Base-by-base conservation (phyloP, 2,888 invertebrate species). In the Oconnorella tubifera region DNA sequence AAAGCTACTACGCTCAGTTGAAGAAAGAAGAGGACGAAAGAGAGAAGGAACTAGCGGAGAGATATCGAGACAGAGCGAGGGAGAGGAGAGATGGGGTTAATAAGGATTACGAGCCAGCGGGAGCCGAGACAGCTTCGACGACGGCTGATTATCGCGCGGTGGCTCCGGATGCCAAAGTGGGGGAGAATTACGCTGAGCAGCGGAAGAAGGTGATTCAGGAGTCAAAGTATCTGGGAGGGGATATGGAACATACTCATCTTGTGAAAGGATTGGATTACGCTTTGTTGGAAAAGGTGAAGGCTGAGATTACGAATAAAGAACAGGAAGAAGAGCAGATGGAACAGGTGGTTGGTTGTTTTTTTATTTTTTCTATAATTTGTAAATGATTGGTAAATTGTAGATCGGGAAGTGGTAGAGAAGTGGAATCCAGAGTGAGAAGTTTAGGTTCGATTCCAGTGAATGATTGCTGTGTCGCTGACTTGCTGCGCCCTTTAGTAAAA, bases 241-340 rank as follows among this genome's bases (percentile, higher is more conserved):
- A 99, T 83, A 97, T 99, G 92, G 97, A 99, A 78, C 99, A 99
- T 77, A 99, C 99, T 80, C 99, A 99, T 84, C 94, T 99, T 86
- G 99, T 99, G 74, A 99, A 99, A 84, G 99, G 94, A 75, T 83
- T 91, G 79, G 95, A 95, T 86, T 95, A 92, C 82, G 93, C 94
- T 0, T 83, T 95, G 59, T 82, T 95, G 64, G 93, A 94, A 77
- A 92, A 98, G 86, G 84, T 85, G 0, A 88, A 96, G 56, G 94
- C 94, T 70, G 98, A 99, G 82, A 92, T 97, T 69, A 84, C 84
- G 64, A 84, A 83, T 40, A 89, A 89, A 66, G 95, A 95, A 77
- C 86, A 87, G 64, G 74, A 73, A 50, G 71, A 74, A 27, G 53
- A 51, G 53, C 53, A 51, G 53, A 51, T 51, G 53, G 53, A 51